These are phyloP conservation scores for Nezara viridula DNA, from an alignment of 2,888 invertebrate species.

Conservation along the genomic window DNA sequence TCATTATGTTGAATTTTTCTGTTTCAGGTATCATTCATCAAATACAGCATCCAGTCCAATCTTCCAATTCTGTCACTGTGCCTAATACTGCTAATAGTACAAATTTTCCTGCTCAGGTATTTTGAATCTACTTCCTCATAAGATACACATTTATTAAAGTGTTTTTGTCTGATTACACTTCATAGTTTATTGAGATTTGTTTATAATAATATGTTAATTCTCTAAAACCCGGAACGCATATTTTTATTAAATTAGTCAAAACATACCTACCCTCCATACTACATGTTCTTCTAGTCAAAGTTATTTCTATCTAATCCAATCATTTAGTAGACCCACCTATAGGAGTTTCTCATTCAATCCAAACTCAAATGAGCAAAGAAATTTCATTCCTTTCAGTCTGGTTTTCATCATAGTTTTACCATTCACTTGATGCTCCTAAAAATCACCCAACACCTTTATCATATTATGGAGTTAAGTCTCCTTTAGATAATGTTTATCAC, in stretches of 20 bases:
- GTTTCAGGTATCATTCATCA: conserved; percentile 44
- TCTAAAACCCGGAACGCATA: neutral
- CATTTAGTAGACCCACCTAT: too few species aligned
- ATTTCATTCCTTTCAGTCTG: too few species aligned
- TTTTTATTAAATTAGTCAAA: neutral
- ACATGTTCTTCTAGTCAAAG: neutral
- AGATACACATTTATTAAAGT: neutral
- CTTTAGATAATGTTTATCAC: too few species aligned
- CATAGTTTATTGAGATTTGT: neutral
- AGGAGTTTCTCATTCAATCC: too few species aligned
- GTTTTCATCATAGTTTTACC: too few species aligned
- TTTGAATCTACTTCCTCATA: neutral
- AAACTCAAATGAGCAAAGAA: too few species aligned
- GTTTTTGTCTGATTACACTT: neutral
- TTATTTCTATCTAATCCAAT: too few species aligned
- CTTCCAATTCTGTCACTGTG: conserved; percentile 19
- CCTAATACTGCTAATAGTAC: conserved; percentile 51
- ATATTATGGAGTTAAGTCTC: too few species aligned
- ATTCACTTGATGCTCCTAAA: too few species aligned
- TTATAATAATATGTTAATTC: neutral
- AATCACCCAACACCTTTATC: too few species aligned
- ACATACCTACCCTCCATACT: neutral
- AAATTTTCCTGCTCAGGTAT: conserved; percentile 48
- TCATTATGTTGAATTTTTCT: neutral
- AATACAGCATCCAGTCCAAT: conserved; percentile 36